A percentile compares a stretch with the other conserved stretches of the same genome.
Evolutionary conservation across 2,888 invertebrate genomes (phyloP).

Genomic region (Xanthorhoe designata): DNA sequence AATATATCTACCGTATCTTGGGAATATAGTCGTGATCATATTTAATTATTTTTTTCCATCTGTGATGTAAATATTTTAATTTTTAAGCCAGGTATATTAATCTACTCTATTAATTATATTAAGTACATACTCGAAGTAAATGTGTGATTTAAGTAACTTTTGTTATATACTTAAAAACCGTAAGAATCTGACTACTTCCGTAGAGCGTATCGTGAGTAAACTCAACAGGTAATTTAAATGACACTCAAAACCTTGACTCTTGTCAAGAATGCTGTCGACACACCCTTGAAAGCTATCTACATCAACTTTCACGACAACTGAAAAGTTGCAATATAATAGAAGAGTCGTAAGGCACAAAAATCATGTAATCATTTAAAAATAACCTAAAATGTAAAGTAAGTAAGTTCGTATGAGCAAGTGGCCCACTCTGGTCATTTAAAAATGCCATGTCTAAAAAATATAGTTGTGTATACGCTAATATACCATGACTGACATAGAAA

Average conservation of each 20-base stretch:
- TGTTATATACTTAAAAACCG: background rate
- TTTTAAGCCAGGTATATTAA: background rate
- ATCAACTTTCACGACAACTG: background rate
- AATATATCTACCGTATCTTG: too few species aligned
- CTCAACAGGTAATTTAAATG: background rate
- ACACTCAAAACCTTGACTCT: background rate
- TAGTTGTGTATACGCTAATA: too few species aligned
- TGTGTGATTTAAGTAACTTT: background rate
- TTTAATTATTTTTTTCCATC: too few species aligned
- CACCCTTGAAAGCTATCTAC: background rate
- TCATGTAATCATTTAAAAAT: too few species aligned
- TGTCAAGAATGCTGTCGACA: background rate
- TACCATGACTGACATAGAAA: too few species aligned
- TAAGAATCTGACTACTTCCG: background rate
- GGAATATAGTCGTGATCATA: too few species aligned
- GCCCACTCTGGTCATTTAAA: too few species aligned
- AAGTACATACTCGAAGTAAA: background rate
- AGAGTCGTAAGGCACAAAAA: too few species aligned
- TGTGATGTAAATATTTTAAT: slow-evolving; percentile 49
- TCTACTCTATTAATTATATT: background rate
- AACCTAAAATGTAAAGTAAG: too few species aligned
- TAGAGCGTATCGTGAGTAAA: background rate
- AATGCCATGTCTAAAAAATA: too few species aligned
- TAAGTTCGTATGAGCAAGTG: too few species aligned
- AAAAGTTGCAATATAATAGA: too few species aligned